phyloP scores from a whole-genome alignment of 1,140 invertebrate genomes.

The Camponotus pennsylvanicus region DNA sequence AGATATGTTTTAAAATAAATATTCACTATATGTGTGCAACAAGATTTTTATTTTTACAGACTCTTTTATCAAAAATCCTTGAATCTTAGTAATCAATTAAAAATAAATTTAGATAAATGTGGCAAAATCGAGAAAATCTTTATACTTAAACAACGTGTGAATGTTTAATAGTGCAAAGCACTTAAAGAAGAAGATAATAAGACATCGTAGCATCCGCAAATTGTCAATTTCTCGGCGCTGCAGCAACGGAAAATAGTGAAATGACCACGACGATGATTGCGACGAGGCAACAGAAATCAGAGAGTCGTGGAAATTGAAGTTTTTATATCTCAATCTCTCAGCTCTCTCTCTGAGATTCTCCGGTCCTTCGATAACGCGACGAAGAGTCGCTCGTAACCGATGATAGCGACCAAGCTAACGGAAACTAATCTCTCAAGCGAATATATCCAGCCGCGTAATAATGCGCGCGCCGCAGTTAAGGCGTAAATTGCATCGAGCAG shows the following conservation, averaged over 20 bases:
- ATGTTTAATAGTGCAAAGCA: not conserved
- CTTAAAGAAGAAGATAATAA: slow-evolving; percentile 8
- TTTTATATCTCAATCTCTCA: too few species aligned
- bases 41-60: not conserved
- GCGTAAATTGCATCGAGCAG: slow-evolving; percentile 47
- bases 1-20: not conserved
- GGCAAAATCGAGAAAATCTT: not conserved
- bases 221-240: slow-evolving; percentile 32
- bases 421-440: slow-evolving; percentile 21
- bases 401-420: slow-evolving; percentile 14
- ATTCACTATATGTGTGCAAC: not conserved
- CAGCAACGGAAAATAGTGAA: not conserved
- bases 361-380: not conserved
- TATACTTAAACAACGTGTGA: not conserved
- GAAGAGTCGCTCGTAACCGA: slow-evolving; percentile 10
- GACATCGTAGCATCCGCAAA: slow-evolving; percentile 19
- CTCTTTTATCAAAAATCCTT: not conserved
- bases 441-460: slow-evolving; percentile 4
- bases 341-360: not conserved
- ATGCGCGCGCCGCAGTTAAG: slow-evolving; percentile 4
- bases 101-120: not conserved
- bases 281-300: slow-evolving; percentile 5
- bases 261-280: not conserved
- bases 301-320: slow-evolving; percentile 21
- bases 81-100: not conserved